Percentiles rank a stretch among this genome's conserved stretches.
phyloP scores from a whole-genome alignment of 2,113 vertebrate species.

The Aegypius monachus region DNA sequence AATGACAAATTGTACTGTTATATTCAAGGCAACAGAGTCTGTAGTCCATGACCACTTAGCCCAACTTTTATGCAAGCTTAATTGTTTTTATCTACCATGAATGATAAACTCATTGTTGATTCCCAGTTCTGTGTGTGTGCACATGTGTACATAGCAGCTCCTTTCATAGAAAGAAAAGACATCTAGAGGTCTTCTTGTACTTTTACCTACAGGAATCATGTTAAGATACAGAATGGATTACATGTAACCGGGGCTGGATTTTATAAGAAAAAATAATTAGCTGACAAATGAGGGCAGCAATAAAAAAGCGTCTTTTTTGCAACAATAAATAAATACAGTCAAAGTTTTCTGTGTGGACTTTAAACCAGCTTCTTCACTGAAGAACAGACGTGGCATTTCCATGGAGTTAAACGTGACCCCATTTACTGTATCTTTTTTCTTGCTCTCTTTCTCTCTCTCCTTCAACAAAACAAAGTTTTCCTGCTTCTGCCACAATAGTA shows the following conservation, averaged over 20 bases:
- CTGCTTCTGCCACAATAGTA: constrained; percentile 79
- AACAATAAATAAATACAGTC: constrained; percentile 89
- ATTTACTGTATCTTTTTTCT: constrained; percentile 76
- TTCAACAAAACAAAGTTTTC: constrained; percentile 76
- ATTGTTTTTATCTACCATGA: constrained; percentile 73
- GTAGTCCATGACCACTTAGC: constrained; percentile 73
- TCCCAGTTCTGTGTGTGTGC: constrained; percentile 79
- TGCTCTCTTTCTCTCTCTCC: constrained; percentile 70
- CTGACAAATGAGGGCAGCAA: constrained; percentile 86
- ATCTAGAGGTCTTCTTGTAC: constrained; percentile 80
- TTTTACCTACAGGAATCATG: constrained; percentile 84
- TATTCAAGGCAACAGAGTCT: constrained; percentile 78
- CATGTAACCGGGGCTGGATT: constrained; percentile 76
- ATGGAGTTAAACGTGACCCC: constrained; percentile 79
- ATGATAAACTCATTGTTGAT: constrained; percentile 78
- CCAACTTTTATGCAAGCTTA: constrained; percentile 74
- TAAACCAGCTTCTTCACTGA: constrained; percentile 89
- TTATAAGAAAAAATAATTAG: constrained; percentile 87
- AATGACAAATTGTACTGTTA: constrained; percentile 77
- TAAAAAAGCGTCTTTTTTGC: constrained; percentile 88
- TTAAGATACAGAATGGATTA: constrained; percentile 81
- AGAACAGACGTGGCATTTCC: constrained; percentile 85
- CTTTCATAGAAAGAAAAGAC: constrained; percentile 89
- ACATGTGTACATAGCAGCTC: constrained; percentile 84
- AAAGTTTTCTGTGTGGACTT: constrained; percentile 83